Evolutionary conservation across 2,113 vertebrate genomes (phyloP), one percentile per base, ranked within the genome.

Genomic region (Eurystomus gularis): DNA sequence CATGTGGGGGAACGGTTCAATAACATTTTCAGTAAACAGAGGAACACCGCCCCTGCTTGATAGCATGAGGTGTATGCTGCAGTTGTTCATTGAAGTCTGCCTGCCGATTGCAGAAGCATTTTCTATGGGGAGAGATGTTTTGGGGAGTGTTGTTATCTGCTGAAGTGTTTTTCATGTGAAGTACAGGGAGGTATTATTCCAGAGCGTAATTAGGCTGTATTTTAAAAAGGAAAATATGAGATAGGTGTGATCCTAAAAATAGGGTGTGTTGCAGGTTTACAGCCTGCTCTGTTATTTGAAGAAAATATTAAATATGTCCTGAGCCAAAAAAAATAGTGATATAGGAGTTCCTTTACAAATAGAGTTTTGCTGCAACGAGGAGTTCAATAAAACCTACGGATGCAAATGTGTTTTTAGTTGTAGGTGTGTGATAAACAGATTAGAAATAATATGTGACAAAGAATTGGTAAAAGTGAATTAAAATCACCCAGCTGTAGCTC

Each of bases 141-240:
- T 57, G 75, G 35, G 35, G 55, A 46, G 25, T 49, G 48, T 1
- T 42, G 37, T 42, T 80, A 3, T 39, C 58, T 84, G 29, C 29
- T 68, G 55, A 84, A 91, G n/a, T 15, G 5, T 60, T 96, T 96
- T 75, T 92, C 77, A 60, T 40, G 7, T 61, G 10, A 62, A 64
- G 18, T 92, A 39, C 31, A 57, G 88, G 37, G 86, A 96, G 37
- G n/a, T 75, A 18, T 82, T 78, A 71, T 84, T 91, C 72, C 51
- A 62, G 75, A 96, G 52, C 31, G 18, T 89, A 76, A 96, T 87
- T 82, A 87, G 15, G 31, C 49, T 65, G 70, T 85, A 44, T 87
- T 82, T 97, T 84, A 18, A 79, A 94, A 78, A 91, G 89, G 89
- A 96, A 96, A 96, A 92, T 61, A 84, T 75, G 88, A 94, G 69